These are phyloP conservation scores for Hippocampus comes DNA, from an alignment of 2,113 vertebrate genomes.

Conservation along the genomic window DNA sequence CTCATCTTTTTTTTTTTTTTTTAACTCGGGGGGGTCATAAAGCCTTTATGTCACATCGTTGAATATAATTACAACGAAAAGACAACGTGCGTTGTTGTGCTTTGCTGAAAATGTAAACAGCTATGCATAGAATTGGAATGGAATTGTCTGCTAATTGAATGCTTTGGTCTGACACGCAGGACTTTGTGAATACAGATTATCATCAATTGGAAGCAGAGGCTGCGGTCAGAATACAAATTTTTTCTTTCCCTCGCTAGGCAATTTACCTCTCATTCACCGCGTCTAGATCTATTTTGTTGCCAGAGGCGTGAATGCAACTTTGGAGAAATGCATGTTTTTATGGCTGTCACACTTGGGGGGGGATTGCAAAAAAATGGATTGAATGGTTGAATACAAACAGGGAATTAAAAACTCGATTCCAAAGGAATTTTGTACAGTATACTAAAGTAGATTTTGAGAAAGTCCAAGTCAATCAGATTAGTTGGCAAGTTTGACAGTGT, in stretches of 20 bases:
- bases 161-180: slow-evolving; percentile 60
- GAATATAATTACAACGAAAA: slow-evolving; percentile 53
- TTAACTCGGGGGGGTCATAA: slow-evolving; percentile 20
- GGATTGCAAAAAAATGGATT: too few relatives aligned
- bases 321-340: slow-evolving; percentile 5
- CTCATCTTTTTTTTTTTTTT: slow-evolving; percentile 32
- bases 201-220: slow-evolving; percentile 40
- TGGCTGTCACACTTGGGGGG: background rate
- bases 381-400: background rate
- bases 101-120: slow-evolving; percentile 64
- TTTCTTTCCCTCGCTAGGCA: slow-evolving; percentile 21
- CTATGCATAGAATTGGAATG: slow-evolving; percentile 48
- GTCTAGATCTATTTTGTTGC: slow-evolving; percentile 21
- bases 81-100: slow-evolving; percentile 60
- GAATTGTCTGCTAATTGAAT: slow-evolving; percentile 65
- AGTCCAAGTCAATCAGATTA: background rate
- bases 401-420: background rate
- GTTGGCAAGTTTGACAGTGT: too few relatives aligned
- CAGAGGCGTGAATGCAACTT: slow-evolving; percentile 14
- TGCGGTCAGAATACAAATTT: slow-evolving; percentile 51
- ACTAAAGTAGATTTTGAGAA: background rate
- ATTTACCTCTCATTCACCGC: slow-evolving; percentile 33
- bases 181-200: slow-evolving; percentile 63
- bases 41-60: slow-evolving; percentile 15
- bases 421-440: background rate